Evolutionary conservation across 2,797 vertebrate species (phyloP), one percentile per base, ranked within the genome.

Genomic region (Phalloptychus januarius): DNA sequence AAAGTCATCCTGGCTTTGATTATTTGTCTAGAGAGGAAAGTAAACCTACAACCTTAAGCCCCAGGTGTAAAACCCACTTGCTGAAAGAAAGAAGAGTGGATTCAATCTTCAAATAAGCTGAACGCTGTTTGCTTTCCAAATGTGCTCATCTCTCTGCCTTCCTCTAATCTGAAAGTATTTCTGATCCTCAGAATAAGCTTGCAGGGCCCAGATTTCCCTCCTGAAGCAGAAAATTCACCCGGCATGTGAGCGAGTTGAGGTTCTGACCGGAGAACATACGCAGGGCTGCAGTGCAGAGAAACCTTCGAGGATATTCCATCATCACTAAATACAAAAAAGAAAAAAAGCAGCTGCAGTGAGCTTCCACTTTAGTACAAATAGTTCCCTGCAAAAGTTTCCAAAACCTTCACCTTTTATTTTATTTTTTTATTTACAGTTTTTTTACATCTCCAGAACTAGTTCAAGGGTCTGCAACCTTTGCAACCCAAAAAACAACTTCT

Each of bases 121-220:
- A 88, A 82, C 11, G 2, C 73, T 81, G 83, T 88, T 89, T 90
- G 87, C 88, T 92, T 89, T 87, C 78, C 75, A 88, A 85, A 81
- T 84, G 73, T 79, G 71, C 78, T 83, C 80, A 28, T 84, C 76
- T 72, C 63, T 42, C 79, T n/a, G 38, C 58, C 75, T 78, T 44
- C 69, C 74, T 91, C 65, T 89, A 86, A 90, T 91, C 89, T 88
- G 77, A 86, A 85, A 81, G 82, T 82, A 84, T 89, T 88, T 88
- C 86, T 88, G 87, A 92, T 90, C 80, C 86, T 15, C 83, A 83
- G 85, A 93, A 93, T 90, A 92, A 90, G 85, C 77, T 87, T 87
- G 76, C 75, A 23, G 88, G 83, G 82, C 80, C 80, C 50, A 80
- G 83, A 85, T 71, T 72, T 69, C 23, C 77, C 79, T 83, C 83